Conservation (phyloP, 1,140 invertebrate genomes). For the Dysdera silvatica region DNA sequence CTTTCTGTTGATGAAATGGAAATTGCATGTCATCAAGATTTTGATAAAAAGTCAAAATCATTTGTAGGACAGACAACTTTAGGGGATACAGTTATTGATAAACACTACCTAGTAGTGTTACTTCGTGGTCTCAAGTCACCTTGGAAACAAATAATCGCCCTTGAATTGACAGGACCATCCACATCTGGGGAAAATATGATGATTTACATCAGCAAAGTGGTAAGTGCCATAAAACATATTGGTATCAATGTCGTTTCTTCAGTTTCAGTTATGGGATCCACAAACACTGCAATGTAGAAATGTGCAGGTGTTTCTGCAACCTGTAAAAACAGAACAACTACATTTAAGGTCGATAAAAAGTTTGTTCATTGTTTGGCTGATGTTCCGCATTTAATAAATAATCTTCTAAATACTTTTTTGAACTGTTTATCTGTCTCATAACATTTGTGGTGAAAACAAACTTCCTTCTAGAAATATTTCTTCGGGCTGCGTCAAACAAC, state of each 20-base stretch:
- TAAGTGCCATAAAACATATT: not conserved
- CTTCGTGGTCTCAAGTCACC: not conserved
- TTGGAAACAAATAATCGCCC: not conserved
- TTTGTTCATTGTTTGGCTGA: not conserved
- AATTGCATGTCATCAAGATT: not conserved
- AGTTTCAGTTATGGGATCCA: not conserved
- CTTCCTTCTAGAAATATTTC: not conserved
- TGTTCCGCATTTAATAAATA: not conserved
- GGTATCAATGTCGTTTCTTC: not conserved
- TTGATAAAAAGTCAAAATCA: not conserved
- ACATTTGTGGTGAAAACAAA: not conserved
- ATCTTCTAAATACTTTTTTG: not conserved
- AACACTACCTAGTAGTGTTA: not conserved
- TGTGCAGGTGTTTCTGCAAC: not conserved
- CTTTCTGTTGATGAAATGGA: not conserved
- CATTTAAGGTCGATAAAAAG: not conserved
- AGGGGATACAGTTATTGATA: not conserved
- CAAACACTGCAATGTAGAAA: not conserved
- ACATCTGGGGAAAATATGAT: not conserved
- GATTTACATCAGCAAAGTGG: not conserved
- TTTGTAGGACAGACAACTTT: not conserved
- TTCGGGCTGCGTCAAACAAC: too few species aligned
- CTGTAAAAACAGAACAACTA: not conserved
- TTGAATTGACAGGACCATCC: not conserved
- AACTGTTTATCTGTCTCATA: too few species aligned